Base-by-base conservation (phyloP, 2,797 vertebrate genomes). In the Mormyrus proboscirostris region DNA sequence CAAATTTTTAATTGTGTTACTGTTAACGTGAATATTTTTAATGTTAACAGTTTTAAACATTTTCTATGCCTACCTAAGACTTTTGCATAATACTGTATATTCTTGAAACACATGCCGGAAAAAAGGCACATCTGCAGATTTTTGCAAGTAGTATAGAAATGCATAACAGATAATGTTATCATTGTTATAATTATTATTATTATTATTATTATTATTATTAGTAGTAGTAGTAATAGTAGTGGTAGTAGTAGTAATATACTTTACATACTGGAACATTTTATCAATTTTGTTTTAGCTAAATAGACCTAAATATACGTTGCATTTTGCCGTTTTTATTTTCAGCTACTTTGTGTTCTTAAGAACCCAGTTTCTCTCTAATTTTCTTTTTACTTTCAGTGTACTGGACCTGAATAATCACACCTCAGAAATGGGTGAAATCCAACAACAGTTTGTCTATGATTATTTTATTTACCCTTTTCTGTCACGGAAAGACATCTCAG, bases 381-480 rank as follows among this genome's bases (percentile, higher is more conserved):
- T 7, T 47, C 4, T 55, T 86, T 29, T 79, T 47, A 12, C 51
- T 89, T 84, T 51, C 90, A 96, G 96, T 2, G 94, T 96, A 53
- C 90, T 41, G 62, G 92, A 51, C 0, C 93, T 96, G 84, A 92
- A 93, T 69, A 10, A 91, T 38, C 83, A 93, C 76, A 93, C 94
- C 89, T 79, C 16, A 0, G 5, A 69, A 2, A 89, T 94, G 86
- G 87, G 90, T 10, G 86, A 62, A 50, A 88, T 19, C 4, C 38
- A n/a, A 14, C 89, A 88, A 47, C 22, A 88, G 50, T 49, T 65
- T 47, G 92, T 96, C 90, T 96, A 95, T 29, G 0, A 57, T 0
- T 2, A 92, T 87, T 96, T 96, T 88, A 93, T 96, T 69, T 76
- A 69, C 22, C 38, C 93, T 4, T 96, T 95, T 91, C 89, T 96